A percentile compares a stretch with the other conserved stretches of the same genome.
Evolutionary conservation across 1,140 invertebrate genomes (phyloP).

Genomic region (Leptopilina boulardi): DNA sequence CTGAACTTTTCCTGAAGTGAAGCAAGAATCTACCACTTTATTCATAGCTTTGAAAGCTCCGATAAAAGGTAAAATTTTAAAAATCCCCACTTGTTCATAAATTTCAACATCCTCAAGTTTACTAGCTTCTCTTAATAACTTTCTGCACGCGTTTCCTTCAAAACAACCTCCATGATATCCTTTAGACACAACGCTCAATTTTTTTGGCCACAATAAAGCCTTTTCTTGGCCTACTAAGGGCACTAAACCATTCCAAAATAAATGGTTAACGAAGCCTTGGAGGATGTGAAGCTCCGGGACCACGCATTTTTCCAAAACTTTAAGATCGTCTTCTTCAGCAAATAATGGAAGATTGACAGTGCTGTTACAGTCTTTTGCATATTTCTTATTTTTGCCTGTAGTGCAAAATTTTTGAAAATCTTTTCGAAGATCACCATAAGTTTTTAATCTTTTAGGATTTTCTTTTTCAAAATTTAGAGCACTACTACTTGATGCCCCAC

Average conservation of each 20-base stretch:
- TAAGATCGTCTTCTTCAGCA: constrained; percentile 33
- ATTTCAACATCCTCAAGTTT: constrained; percentile 34
- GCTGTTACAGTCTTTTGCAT: constrained; percentile 32
- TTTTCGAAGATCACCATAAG: constrained; percentile 15
- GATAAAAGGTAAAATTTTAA: constrained; percentile 9
- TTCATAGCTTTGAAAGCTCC: constrained; percentile 36
- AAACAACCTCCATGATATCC: constrained; percentile 37
- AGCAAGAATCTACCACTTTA: constrained; percentile 20
- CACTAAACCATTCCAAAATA: constrained; percentile 32
- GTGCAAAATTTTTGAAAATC: constrained; percentile 35
- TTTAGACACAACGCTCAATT: constrained; percentile 40
- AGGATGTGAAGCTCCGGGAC: constrained; percentile 45
- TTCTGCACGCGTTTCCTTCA: constrained; percentile 43
- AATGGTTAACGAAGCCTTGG: constrained; percentile 45
- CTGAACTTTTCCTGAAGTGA: constrained; percentile 26
- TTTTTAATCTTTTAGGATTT: constrained; percentile 32
- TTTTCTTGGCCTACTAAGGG: constrained; percentile 29
- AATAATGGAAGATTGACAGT: constrained; percentile 40
- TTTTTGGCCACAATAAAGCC: constrained; percentile 43
- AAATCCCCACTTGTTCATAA: constrained; percentile 5
- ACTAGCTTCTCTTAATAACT: constrained; percentile 38
- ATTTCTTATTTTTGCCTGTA: constrained; percentile 24
- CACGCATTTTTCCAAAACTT: constrained; percentile 45
- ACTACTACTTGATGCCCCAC: not conserved
- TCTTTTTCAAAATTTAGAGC: not conserved